Percentiles rank a stretch among this genome's conserved stretches.
phyloP scores from a whole-genome alignment of 2,113 vertebrate species.

The Suncus etruscus region DNA sequence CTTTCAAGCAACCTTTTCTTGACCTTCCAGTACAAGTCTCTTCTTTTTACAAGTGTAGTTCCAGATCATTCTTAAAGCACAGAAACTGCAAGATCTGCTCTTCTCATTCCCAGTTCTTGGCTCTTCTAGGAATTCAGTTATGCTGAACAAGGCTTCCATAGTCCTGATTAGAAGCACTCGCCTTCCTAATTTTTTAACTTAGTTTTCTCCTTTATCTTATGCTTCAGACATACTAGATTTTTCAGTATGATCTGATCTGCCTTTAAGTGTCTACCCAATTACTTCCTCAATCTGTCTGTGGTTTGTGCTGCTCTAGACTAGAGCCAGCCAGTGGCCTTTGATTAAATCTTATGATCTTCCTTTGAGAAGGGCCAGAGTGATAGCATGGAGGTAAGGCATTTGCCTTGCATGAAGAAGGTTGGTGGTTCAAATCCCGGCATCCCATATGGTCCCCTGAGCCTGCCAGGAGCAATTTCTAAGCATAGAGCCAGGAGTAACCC shows the following conservation, averaged over 20 bases:
- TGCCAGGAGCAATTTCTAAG: too few species aligned
- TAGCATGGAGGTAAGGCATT: background rate
- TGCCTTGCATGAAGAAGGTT: too few species aligned
- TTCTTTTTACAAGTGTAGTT: constrained; percentile 46
- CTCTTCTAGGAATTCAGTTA: background rate
- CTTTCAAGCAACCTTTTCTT: background rate
- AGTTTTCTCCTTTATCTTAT: background rate
- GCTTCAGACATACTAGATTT: background rate
- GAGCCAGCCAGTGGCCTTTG: background rate
- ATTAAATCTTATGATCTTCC: background rate
- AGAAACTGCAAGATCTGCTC: background rate
- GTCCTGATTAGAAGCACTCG: background rate
- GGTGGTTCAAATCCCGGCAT: too few species aligned
- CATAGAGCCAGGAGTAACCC: too few species aligned
- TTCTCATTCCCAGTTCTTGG: background rate
- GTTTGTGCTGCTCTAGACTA: background rate
- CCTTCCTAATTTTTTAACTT: background rate
- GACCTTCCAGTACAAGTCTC: background rate
- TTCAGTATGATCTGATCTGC: background rate
- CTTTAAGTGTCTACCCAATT: background rate
- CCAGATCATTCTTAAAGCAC: constrained; percentile 15
- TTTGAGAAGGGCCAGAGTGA: background rate
- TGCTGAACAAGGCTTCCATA: background rate
- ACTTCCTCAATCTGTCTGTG: background rate
- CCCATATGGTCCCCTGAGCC: too few species aligned